Conservation (phyloP, 2,797 vertebrate species). For the Paedocypris micromegethes region DNA sequence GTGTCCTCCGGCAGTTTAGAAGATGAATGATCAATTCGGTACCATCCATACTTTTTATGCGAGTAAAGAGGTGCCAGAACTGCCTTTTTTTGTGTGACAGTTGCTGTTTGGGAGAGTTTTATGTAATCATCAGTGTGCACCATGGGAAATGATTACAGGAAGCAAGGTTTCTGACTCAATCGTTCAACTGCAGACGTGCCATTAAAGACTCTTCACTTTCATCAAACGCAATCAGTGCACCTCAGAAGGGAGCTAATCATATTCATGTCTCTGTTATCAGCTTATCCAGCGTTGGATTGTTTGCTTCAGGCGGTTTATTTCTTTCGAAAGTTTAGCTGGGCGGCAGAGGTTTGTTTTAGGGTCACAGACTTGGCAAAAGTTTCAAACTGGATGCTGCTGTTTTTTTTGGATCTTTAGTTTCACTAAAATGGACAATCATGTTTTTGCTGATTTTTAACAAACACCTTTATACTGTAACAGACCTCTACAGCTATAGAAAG, state of each 20-base stretch:
- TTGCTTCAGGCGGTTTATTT: slow-evolving; percentile 26
- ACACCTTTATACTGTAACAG: too few species aligned
- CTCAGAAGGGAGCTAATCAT: slow-evolving; percentile 31
- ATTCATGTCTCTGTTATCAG: slow-evolving; percentile 25
- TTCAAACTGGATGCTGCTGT: not conserved
- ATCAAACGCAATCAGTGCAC: slow-evolving; percentile 33
- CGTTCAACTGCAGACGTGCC: slow-evolving; percentile 12
- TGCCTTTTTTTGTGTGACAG: not conserved
- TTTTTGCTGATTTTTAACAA: too few species aligned
- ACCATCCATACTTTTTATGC: too few species aligned
- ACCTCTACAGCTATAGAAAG: too few species aligned
- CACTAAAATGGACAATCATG: too few species aligned
- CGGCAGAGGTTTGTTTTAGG: slow-evolving; percentile 24
- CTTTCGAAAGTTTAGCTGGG: slow-evolving; percentile 20
- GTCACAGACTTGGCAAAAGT: not conserved
- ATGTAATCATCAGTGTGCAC: not conserved
- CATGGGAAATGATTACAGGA: slow-evolving; percentile 19
- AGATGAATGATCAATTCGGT: too few species aligned
- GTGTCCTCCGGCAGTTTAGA: too few species aligned
- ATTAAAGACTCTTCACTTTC: slow-evolving; percentile 32
- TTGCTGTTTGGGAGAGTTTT: slow-evolving; percentile 4
- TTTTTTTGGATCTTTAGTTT: too few species aligned
- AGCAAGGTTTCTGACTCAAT: slow-evolving; percentile 5
- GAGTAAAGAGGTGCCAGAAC: too few species aligned
- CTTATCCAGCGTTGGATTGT: slow-evolving; percentile 26